A percentile compares a stretch with the other conserved stretches of the same genome.
Conservation (phyloP, 1,140 invertebrate genomes). For the Panagrolaimus sp. region DNA sequence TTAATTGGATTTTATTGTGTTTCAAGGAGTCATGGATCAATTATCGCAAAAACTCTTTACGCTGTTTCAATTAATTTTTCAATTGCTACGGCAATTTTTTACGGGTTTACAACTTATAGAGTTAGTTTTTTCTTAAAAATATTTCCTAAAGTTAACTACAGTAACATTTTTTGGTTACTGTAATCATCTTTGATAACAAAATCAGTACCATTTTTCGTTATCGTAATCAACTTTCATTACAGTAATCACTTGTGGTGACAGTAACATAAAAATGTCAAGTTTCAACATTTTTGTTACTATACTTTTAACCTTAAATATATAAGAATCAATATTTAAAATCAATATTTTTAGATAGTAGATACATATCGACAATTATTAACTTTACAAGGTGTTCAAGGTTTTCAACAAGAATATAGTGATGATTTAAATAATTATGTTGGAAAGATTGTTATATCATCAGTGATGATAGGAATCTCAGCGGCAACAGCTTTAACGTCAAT, state of each 20-base stretch:
- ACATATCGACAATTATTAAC: constrained; percentile 42
- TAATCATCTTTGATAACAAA: not conserved
- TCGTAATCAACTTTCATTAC: no score
- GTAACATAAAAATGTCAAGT: no score
- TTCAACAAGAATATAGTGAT: constrained; percentile 41
- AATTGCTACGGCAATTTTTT: constrained; percentile 50
- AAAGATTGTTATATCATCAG: constrained; percentile 48
- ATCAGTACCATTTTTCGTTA: not conserved
- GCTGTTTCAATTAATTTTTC: constrained; percentile 43
- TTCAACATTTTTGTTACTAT: not conserved
- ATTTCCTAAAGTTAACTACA: no score
- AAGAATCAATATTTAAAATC: no score
- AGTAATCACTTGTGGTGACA: no score
- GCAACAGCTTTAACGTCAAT: constrained; percentile 44
- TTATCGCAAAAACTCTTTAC: constrained; percentile 54
- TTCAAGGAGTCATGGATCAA: constrained; percentile 47
- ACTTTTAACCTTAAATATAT: not conserved
- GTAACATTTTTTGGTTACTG: not conserved
- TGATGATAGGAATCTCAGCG: constrained; percentile 46
- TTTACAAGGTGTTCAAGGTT: constrained; percentile 38
- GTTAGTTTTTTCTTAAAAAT: constrained; percentile 29
- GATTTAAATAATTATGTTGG: constrained; percentile 43
- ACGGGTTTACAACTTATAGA: constrained; percentile 56
- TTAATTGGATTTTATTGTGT: constrained; percentile 52
- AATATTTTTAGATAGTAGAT: constrained; percentile 41